Evolutionary conservation across 2,113 vertebrate species (phyloP).

Genomic region (Percopsis transmontana): DNA sequence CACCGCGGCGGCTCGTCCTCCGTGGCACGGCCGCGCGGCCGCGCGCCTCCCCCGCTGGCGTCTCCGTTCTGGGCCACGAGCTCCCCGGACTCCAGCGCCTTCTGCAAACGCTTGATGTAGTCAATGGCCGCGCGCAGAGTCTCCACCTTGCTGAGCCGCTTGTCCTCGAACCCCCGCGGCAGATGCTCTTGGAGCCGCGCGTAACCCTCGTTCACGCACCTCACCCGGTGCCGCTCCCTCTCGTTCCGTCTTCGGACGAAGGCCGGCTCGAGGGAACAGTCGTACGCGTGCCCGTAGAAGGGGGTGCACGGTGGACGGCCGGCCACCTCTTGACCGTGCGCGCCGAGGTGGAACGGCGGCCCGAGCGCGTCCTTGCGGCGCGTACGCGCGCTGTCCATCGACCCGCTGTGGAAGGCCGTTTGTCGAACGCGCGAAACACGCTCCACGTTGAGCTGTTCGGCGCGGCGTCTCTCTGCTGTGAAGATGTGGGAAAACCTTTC

Average conservation of each 20-base stretch:
- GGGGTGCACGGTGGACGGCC: conserved; percentile 74
- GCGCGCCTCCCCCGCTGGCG: conserved; percentile 43
- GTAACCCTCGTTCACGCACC: conserved; percentile 92
- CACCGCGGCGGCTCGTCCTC: conserved; percentile 79
- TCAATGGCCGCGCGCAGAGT: conserved; percentile 89
- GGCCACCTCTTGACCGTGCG: conserved; percentile 53
- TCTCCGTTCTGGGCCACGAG: conserved; percentile 55
- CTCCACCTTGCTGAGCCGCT: conserved; percentile 92
- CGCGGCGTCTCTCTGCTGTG: conserved; percentile 20
- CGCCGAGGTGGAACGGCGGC: conserved; percentile 72
- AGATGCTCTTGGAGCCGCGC: conserved; percentile 88
- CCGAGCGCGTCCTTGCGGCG: conserved; percentile 65
- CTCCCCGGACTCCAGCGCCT: conserved; percentile 80
- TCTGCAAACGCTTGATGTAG: conserved; percentile 92
- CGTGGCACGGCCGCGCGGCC: conserved; percentile 29
- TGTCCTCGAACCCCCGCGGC: conserved; percentile 84
- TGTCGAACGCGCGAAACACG: conserved; percentile 62
- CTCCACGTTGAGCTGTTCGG: no score
- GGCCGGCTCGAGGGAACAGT: conserved; percentile 84
- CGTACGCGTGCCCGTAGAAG: conserved; percentile 76
- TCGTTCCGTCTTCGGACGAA: conserved; percentile 92
- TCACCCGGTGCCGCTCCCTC: conserved; percentile 89
- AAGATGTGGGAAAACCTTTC: conserved; percentile 38
- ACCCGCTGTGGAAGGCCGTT: conserved; percentile 56
- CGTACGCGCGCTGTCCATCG: conserved; percentile 45